These are phyloP conservation scores for Caenorhabditis doughertyi DNA, from an alignment of 2,888 invertebrate genomes.

Conservation along the genomic window DNA sequence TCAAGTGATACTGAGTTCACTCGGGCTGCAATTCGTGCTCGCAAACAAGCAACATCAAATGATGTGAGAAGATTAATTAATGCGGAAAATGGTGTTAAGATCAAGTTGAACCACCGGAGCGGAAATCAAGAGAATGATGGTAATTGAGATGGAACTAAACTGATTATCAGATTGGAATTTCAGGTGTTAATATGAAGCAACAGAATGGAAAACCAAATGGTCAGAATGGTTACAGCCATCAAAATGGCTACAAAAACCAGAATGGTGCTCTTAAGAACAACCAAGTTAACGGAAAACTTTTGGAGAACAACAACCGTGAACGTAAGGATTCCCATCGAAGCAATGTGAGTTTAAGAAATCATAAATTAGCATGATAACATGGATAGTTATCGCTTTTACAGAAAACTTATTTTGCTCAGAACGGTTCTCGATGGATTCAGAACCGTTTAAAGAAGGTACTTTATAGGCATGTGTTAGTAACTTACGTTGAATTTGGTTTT, in stretches of 20 bases:
- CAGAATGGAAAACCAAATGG: conserved; percentile 2
- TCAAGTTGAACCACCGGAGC: conserved; percentile 9
- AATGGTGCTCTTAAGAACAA: conserved; percentile 20
- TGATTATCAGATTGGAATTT: too few relatives aligned
- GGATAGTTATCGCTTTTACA: not conserved
- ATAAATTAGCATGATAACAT: not conserved
- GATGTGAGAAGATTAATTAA: conserved; percentile 66
- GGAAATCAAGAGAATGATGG: conserved; percentile 31
- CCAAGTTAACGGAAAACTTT: conserved; percentile 12
- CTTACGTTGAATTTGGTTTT: not conserved
- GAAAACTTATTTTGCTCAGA: conserved; percentile 16
- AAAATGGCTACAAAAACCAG: conserved; percentile 16
- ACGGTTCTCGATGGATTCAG: conserved; percentile 2
- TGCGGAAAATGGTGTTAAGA: conserved; percentile 7
- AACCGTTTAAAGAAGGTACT: conserved; percentile 40
- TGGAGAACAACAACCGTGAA: conserved; percentile 27
- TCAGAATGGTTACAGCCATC: not conserved
- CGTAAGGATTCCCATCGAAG: conserved; percentile 58
- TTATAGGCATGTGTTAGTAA: conserved; percentile 13
- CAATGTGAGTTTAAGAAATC: conserved; percentile 34
- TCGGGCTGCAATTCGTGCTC: conserved; percentile 69
- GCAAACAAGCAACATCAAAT: conserved; percentile 67
- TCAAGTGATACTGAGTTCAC: conserved; percentile 70
- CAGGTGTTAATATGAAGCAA: not conserved
- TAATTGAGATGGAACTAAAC: not conserved